Conservation (phyloP, 2,113 vertebrate species). For the Cochlearius cochlearius region DNA sequence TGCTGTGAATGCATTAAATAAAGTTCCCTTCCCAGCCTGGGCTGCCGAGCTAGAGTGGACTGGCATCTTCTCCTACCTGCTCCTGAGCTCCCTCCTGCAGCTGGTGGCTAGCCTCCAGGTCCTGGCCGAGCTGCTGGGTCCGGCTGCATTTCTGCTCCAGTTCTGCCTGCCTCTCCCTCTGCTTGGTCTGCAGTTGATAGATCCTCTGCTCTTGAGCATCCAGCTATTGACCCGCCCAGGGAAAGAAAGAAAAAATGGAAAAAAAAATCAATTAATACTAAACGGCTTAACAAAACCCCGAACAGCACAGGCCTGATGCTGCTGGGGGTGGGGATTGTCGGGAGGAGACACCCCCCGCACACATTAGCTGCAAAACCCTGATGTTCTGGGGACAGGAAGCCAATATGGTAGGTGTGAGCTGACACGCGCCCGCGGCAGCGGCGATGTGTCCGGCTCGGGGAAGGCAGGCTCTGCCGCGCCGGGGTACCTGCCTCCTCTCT, state of each 20-base stretch:
- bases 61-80: constrained; percentile 73
- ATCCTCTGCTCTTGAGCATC: constrained; percentile 88
- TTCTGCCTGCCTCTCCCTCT: constrained; percentile 80
- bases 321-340: constrained; percentile 66
- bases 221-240: constrained; percentile 90
- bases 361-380: constrained; percentile 65
- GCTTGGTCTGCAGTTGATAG: constrained; percentile 85
- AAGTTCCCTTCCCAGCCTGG: constrained; percentile 61
- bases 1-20: constrained; percentile 20
- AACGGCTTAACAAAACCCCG: constrained; percentile 77
- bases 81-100: constrained; percentile 66
- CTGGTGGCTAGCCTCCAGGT: constrained; percentile 54
- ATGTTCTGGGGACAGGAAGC: constrained; percentile 77
- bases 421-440: constrained; percentile 1
- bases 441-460: background rate
- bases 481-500: background rate
- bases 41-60: background rate
- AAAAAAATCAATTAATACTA: constrained; percentile 92
- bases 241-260: constrained; percentile 87
- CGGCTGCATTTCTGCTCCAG: constrained; percentile 73
- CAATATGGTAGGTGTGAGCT: constrained; percentile 77
- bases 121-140: constrained; percentile 65
- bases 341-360: constrained; percentile 61
- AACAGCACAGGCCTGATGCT: constrained; percentile 70
- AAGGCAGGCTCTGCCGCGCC: background rate